Conservation (phyloP, 2,888 invertebrate genomes). For the Drosophila suboccidentalis region DNA sequence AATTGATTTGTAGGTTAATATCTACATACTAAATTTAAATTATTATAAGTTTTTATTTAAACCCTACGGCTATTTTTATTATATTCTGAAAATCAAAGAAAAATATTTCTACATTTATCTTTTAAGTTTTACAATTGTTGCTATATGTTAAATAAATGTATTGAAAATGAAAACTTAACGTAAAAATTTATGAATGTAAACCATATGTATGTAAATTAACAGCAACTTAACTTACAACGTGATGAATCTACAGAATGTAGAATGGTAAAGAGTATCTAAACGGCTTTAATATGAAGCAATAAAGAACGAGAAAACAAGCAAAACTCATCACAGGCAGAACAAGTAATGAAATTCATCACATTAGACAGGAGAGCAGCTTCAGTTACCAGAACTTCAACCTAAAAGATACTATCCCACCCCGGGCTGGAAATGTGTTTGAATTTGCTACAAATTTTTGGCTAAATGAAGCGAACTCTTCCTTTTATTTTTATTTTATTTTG, state of each 20-base stretch:
- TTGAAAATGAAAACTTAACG: not conserved
- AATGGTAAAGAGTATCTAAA: constrained; percentile 17
- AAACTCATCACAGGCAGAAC: constrained; percentile 31
- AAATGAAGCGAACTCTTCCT: constrained; percentile 69
- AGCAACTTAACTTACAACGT: constrained; percentile 5
- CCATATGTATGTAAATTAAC: constrained; percentile 6
- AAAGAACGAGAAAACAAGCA: constrained; percentile 26
- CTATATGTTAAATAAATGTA: too few relatives aligned
- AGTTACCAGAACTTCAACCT: constrained; percentile 6
- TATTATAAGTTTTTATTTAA: too few relatives aligned
- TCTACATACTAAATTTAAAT: too few relatives aligned
- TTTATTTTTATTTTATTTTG: not conserved
- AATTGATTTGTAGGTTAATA: too few relatives aligned
- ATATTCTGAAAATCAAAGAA: not conserved
- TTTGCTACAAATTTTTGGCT: constrained; percentile 64
- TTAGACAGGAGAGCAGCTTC: constrained; percentile 46
- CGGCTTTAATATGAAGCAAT: constrained; percentile 25
- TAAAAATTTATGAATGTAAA: not conserved
- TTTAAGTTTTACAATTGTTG: too few relatives aligned
- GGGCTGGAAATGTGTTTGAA: constrained; percentile 41
- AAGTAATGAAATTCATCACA: constrained; percentile 71
- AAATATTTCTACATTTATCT: too few relatives aligned
- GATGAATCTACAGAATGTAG: not conserved
- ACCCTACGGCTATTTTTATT: not conserved
- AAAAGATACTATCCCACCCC: not conserved